Base-by-base conservation (phyloP, 2,797 vertebrate species). In the Malacoctenus gilli region DNA sequence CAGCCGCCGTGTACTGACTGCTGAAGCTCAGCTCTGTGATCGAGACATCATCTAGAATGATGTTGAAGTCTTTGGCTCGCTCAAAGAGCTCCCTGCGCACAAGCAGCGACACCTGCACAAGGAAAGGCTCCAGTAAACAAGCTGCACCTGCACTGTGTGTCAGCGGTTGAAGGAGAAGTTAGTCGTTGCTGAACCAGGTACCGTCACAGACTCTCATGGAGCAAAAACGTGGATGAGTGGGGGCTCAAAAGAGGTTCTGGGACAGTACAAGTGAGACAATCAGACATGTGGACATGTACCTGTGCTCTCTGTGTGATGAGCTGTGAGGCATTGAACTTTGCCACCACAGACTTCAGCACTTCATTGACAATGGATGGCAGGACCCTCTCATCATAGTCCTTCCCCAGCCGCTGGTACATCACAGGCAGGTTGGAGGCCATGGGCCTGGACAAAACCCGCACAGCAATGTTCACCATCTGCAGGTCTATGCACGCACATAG, bases 11-110 rank as follows among this genome's bases (percentile, higher is more conserved):
- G 85, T 97, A 96, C 72, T 97, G 94, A 0, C 88, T 87, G 59
- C 95, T 96, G 78, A 97, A 97, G 76, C 94, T 96, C 9, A 98
- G 89, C 75, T 96, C 95, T 0, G 95, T 96, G 87, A 97, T 95
- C 31, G 94, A 93, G 31, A 96, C 95, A 4, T 97, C 94, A 1
- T 98, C 95, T 59, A 98, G 85, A 79, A 98, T 96, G 66, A 96
- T 94, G 90, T 93, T 95, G 84, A 98, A 96, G 82, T 97, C 95
- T 82, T 96, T 95, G 31, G 95, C 95, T 4, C 95, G 75, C 57
- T 97, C 95, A 0, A 93, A 96, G 62, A 97, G 89, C 16, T 97
- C 94, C 41, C 95, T 74, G 1, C 95, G 91, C 64, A 96, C 95
- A 80, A 96, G 86, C 60, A 97, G 82, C 11, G 95, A 97, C 1